Conservation (phyloP, 2,888 invertebrate species). For the Pterostichus niger region DNA sequence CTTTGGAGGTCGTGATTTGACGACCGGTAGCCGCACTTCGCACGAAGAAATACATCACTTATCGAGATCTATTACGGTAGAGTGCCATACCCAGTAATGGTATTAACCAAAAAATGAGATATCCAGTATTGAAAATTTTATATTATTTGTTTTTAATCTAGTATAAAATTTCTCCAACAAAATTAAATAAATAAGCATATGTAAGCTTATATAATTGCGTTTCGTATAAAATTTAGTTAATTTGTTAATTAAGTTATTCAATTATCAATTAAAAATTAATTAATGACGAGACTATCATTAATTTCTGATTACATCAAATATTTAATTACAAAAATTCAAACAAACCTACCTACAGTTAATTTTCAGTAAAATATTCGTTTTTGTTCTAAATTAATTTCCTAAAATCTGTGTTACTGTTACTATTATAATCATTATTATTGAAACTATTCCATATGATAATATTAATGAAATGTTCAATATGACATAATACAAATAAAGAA, state of each 20-base stretch:
- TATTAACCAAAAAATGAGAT: too few species aligned
- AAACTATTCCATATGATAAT: conserved; percentile 1
- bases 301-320: not conserved
- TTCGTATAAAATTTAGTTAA: not conserved
- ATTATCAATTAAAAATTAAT: conserved; percentile 15
- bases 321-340: not conserved
- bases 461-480: not conserved
- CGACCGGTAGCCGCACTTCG: too few species aligned
- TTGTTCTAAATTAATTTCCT: conserved; percentile 18
- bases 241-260: not conserved
- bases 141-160: too few species aligned
- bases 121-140: too few species aligned
- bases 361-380: not conserved
- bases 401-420: conserved; percentile 48
- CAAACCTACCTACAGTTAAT: conserved; percentile 19
- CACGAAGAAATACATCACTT: too few species aligned
- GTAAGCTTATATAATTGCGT: too few species aligned
- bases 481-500: conserved; percentile 23
- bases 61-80: too few species aligned
- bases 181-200: too few species aligned
- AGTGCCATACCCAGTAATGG: too few species aligned
- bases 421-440: not conserved
- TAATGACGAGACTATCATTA: not conserved
- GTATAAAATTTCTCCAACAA: too few species aligned
- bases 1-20: too few species aligned